Evolutionary conservation across 2,888 invertebrate species (phyloP).

Genomic region (Yponomeuta sedellus): DNA sequence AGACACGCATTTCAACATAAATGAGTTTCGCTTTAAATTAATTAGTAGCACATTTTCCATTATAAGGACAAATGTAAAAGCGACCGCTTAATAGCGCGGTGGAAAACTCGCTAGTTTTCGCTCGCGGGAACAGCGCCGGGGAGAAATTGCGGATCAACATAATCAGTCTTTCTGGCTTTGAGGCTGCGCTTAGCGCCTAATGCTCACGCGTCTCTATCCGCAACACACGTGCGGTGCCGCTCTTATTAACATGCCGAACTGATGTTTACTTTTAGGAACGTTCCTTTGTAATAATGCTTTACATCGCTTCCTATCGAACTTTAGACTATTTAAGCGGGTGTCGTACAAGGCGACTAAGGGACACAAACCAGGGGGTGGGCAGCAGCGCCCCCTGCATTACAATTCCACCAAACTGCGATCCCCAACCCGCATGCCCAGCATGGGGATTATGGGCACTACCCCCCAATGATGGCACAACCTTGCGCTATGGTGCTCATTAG

Average conservation of each 20-base stretch:
- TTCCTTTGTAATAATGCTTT: not conserved
- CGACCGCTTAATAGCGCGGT: conserved; percentile 76
- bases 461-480: too few species aligned
- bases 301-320: not conserved
- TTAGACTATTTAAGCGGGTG: too few species aligned
- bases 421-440: too few species aligned
- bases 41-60: conserved; percentile 77
- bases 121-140: conserved; percentile 72
- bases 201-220: conserved; percentile 27
- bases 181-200: conserved; percentile 68
- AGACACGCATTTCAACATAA: conserved; percentile 75
- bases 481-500: too few species aligned
- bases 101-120: conserved; percentile 77
- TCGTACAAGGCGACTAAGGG: too few species aligned
- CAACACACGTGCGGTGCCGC: not conserved
- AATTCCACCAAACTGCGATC: too few species aligned
- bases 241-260: conserved; percentile 3
- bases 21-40: conserved; percentile 76
- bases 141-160: conserved; percentile 76
- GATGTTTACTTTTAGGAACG: not conserved
- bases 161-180: conserved; percentile 76
- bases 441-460: too few species aligned
- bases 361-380: too few species aligned
- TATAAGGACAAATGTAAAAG: conserved; percentile 77
- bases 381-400: too few species aligned